Conservation (phyloP, 2,113 vertebrate species). For the Pseudorectes ferrugineus region DNA sequence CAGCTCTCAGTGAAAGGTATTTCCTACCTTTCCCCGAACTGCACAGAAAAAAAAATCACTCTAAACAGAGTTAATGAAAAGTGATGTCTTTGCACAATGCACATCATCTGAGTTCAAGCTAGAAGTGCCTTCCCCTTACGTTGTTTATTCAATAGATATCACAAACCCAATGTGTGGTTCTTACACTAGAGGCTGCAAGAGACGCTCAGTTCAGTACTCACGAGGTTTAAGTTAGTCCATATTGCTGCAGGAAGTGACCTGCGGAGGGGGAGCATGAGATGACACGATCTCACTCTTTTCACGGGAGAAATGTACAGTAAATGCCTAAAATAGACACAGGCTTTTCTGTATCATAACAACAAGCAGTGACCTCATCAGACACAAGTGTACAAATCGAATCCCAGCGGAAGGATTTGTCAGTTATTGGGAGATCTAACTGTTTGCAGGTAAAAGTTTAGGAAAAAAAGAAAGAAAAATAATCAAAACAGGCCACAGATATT, state of each 20-base stretch:
- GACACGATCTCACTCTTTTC: constrained; percentile 98
- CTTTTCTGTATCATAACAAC: constrained; percentile 99
- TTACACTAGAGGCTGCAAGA: constrained; percentile 84
- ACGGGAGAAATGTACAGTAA: constrained; percentile 99
- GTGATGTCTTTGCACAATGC: constrained; percentile 38
- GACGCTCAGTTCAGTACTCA: constrained; percentile 97
- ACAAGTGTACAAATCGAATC: constrained; percentile 84
- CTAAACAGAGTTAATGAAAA: neutral
- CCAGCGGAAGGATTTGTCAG: constrained; percentile 75
- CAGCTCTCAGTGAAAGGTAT: constrained; percentile 37
- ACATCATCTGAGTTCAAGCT: constrained; percentile 51
- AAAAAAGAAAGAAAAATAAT: constrained; percentile 63
- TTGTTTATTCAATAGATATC: constrained; percentile 64
- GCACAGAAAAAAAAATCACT: neutral
- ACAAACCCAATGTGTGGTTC: constrained; percentile 79
- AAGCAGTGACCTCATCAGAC: constrained; percentile 92
- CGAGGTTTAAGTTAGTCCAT: constrained; percentile 99
- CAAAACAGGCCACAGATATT: constrained; percentile 69
- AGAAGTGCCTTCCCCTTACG: constrained; percentile 68
- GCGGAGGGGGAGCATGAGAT: constrained; percentile 98
- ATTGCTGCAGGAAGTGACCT: constrained; percentile 99
- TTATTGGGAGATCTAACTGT: constrained; percentile 77
- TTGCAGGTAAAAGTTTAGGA: constrained; percentile 65
- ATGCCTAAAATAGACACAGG: constrained; percentile 99
- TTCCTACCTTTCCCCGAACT: constrained; percentile 23